These are phyloP conservation scores for Sarcoramphus papa DNA, from an alignment of 2,797 vertebrate genomes.

Conservation along the genomic window DNA sequence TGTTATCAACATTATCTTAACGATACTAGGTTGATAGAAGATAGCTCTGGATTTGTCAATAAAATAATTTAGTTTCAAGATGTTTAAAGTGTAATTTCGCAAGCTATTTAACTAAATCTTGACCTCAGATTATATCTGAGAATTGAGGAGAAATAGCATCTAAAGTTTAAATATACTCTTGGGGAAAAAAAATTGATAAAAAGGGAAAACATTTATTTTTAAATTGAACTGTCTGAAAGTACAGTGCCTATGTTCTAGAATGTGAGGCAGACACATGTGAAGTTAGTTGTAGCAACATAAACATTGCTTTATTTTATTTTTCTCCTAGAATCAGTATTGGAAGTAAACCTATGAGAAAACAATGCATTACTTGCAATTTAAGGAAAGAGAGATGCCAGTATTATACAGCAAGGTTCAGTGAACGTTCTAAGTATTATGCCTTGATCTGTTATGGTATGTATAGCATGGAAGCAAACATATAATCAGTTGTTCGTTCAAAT, in stretches of 20 bases:
- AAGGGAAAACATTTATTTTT: background rate
- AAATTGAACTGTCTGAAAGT: background rate
- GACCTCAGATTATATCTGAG: background rate
- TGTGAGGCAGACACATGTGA: background rate
- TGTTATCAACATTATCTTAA: background rate
- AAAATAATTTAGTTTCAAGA: background rate
- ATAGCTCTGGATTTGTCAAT: background rate
- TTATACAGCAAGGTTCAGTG: constrained; percentile 78
- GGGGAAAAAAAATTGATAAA: background rate
- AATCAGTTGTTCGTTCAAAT: background rate
- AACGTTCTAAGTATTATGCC: constrained; percentile 75
- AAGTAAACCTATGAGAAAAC: constrained; percentile 67
- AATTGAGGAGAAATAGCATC: background rate
- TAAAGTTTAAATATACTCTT: background rate
- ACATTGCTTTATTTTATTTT: constrained; percentile 62
- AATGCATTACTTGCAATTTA: constrained; percentile 79
- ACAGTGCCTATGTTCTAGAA: background rate
- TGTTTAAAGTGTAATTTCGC: background rate
- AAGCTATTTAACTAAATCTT: background rate
- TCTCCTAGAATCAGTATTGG: constrained; percentile 75
- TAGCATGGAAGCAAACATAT: background rate
- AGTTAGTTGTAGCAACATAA: background rate
- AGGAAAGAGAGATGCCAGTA: constrained; percentile 80
- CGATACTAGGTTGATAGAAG: background rate
- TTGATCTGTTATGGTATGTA: constrained; percentile 79